phyloP scores from a whole-genome alignment of 2,888 invertebrate genomes.

The Agrochola litura region DNA sequence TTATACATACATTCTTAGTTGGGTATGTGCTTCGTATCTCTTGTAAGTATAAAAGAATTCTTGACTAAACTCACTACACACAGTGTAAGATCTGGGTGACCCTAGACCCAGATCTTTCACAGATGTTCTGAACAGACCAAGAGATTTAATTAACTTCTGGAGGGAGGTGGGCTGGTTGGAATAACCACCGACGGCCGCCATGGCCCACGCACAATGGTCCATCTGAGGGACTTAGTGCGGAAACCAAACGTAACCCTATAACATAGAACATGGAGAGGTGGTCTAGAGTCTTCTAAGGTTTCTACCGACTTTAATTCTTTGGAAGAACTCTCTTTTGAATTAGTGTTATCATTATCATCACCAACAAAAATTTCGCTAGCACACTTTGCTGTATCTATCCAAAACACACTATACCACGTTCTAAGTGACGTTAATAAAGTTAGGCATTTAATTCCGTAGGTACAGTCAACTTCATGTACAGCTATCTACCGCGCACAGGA shows the following conservation, averaged over 20 bases:
- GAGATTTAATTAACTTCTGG: too few relatives aligned
- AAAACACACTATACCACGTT: not conserved
- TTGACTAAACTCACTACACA: not conserved
- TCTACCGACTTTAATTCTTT: not conserved
- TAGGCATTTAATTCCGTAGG: constrained; percentile 2
- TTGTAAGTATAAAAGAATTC: not conserved
- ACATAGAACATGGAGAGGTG: too few relatives aligned
- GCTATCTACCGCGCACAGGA: constrained; percentile 34
- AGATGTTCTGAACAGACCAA: too few relatives aligned
- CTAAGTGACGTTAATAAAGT: not conserved
- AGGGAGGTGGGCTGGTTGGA: too few relatives aligned
- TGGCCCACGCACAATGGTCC: too few relatives aligned
- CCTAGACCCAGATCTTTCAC: too few relatives aligned
- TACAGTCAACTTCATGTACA: constrained; percentile 11
- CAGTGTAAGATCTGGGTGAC: too few relatives aligned
- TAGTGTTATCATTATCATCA: not conserved
- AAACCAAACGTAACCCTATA: too few relatives aligned
- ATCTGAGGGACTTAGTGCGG: too few relatives aligned
- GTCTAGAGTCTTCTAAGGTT: not conserved
- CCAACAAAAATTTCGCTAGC: not conserved
- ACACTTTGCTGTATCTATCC: not conserved
- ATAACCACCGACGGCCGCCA: too few relatives aligned
- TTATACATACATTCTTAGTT: not conserved
- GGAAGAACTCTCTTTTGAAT: not conserved
- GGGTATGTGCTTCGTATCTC: not conserved